phyloP scores from a whole-genome alignment of 2,113 vertebrate species.

The Pelvicachromis taeniatus region DNA sequence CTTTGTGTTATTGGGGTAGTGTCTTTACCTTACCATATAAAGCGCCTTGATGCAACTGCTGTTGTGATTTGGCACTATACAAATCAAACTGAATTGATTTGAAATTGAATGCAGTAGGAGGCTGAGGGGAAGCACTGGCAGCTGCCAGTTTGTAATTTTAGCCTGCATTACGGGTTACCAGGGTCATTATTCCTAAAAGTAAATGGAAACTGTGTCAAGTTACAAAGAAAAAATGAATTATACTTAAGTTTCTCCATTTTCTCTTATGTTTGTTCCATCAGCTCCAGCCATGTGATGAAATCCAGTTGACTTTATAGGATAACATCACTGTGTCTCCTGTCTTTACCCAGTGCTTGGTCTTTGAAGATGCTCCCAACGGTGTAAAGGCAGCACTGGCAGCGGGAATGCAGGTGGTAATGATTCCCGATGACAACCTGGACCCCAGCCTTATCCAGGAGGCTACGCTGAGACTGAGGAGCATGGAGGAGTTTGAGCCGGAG shows the following conservation, averaged over 20 bases:
- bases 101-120: not conserved
- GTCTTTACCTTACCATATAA: too few relatives aligned
- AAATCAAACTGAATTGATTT: too few relatives aligned
- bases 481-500: conserved; percentile 84
- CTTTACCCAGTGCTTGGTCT: conserved; percentile 84
- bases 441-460: conserved; percentile 72
- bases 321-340: not conserved
- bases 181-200: not conserved
- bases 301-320: not conserved
- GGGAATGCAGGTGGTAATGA: conserved; percentile 92
- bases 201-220: not conserved
- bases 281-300: not conserved
- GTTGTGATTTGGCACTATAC: too few relatives aligned
- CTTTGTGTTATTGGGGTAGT: too few relatives aligned
- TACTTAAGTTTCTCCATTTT: too few relatives aligned
- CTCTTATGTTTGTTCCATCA: not conserved
- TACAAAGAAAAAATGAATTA: not conserved
- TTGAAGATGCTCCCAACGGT: conserved; percentile 89
- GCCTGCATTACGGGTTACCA: not conserved
- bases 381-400: conserved; percentile 80
- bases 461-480: conserved; percentile 77
- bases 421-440: conserved; percentile 83
- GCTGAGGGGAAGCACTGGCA: not conserved
- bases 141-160: not conserved
- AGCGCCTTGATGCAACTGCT: too few relatives aligned